Percentiles rank a stretch among this genome's conserved stretches.
Conservation (phyloP, 2,113 vertebrate genomes). For the Python bivittatus region DNA sequence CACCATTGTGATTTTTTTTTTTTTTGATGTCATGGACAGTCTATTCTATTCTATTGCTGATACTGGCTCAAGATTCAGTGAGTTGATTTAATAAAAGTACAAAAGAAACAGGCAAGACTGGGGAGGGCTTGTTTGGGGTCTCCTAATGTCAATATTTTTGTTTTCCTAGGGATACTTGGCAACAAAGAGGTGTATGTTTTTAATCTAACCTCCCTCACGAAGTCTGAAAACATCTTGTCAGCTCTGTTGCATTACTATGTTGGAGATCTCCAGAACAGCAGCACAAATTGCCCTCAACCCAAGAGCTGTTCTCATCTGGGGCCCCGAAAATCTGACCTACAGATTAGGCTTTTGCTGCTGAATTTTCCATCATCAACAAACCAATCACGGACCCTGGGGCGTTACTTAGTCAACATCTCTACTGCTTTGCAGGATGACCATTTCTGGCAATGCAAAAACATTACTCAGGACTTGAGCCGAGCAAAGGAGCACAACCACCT, state of each 20-base stretch:
- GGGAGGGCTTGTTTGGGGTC: fast-evolving
- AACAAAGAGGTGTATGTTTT: slow-evolving; percentile 82
- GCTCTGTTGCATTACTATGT: slow-evolving; percentile 87
- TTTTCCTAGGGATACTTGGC: slow-evolving; percentile 75
- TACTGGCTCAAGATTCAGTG: neutral
- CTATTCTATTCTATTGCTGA: neutral
- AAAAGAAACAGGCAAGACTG: fast-evolving
- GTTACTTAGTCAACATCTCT: slow-evolving; percentile 78
- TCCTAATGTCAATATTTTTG: slow-evolving; percentile 23
- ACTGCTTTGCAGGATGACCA: slow-evolving; percentile 68
- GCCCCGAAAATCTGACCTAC: slow-evolving; percentile 67
- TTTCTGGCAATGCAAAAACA: slow-evolving; percentile 92
- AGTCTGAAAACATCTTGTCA: slow-evolving; percentile 90
- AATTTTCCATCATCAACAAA: slow-evolving; percentile 76
- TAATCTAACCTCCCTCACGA: slow-evolving; percentile 90
- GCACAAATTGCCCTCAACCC: slow-evolving; percentile 64
- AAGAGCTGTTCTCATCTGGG: slow-evolving; percentile 60
- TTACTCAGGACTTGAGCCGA: slow-evolving; percentile 81
- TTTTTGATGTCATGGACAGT: no score
- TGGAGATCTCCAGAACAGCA: slow-evolving; percentile 76
- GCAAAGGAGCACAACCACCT: slow-evolving; percentile 81
- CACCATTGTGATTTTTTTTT: no score
- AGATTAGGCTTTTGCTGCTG: slow-evolving; percentile 82
- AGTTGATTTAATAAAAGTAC: neutral
- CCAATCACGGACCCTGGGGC: slow-evolving; percentile 75